Conservation (phyloP, 2,797 vertebrate species). For the Danio tinwini region DNA sequence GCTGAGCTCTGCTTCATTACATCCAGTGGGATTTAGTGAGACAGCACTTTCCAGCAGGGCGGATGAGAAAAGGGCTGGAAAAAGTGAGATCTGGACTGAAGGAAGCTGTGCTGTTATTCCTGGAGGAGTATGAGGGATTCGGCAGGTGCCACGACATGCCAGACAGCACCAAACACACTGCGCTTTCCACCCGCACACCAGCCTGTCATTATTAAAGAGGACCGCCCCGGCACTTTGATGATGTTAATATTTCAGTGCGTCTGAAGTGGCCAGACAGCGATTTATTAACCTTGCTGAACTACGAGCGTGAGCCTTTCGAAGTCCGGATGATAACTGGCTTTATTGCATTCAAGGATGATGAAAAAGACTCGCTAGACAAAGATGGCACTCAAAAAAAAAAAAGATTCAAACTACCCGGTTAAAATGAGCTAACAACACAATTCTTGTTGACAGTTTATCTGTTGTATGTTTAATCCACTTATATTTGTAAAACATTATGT, state of each 20-base stretch:
- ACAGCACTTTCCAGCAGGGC: constrained; percentile 64
- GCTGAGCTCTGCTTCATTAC: constrained; percentile 56
- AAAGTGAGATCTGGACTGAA: constrained; percentile 58
- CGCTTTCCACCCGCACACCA: constrained; percentile 14
- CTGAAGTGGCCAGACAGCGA: constrained; percentile 48
- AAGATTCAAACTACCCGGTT: too few species aligned
- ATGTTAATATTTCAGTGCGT: constrained; percentile 53
- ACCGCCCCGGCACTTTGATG: not conserved
- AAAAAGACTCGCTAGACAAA: constrained; percentile 27
- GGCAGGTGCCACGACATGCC: constrained; percentile 38
- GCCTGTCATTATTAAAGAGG: constrained; percentile 54
- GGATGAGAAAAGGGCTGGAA: constrained; percentile 68
- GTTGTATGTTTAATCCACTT: too few species aligned
- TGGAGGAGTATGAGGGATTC: not conserved
- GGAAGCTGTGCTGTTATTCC: constrained; percentile 22
- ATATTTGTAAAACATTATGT: too few species aligned
- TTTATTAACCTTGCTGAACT: constrained; percentile 33
- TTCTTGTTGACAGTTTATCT: too few species aligned
- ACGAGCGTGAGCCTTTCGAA: constrained; percentile 29
- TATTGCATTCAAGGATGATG: constrained; percentile 33
- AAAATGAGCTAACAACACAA: too few species aligned
- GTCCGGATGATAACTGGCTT: constrained; percentile 45
- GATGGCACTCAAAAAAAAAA: not conserved
- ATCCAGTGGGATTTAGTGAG: constrained; percentile 64
- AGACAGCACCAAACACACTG: constrained; percentile 19